Evolutionary conservation across 2,888 invertebrate genomes (phyloP), one percentile per base, ranked within the genome.

Genomic region (Emmelina monodactyla): DNA sequence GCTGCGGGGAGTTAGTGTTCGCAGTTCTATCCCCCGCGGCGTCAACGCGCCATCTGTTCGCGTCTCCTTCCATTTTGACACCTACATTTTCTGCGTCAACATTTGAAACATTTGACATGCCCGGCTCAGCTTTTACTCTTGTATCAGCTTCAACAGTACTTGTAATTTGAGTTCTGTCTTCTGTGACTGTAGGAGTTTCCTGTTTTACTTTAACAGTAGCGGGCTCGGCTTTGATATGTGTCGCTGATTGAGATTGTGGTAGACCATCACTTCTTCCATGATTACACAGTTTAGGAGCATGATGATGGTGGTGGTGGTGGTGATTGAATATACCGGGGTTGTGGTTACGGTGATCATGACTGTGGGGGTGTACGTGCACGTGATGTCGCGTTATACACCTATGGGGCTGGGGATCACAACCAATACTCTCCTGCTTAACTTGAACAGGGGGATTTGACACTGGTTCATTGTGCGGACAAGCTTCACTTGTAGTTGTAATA

Each of bases 191-290:
- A 16, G 40, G 39, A 16, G 45, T 31, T 47, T 71, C 71, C 35
- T 60, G 57, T 48, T 73, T 75, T 2, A 73, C 51, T 37, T 44
- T 46, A 13, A 51, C 33, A 14, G 42, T 39, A 12, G 46, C 51
- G 5, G 66, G 66, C 40, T 76, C 76, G 32, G 62, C 57, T 48
- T 78, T 76, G 4, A 75, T 55, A n/a, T n/a, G n/a, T n/a, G n/a
- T n/a, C n/a, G n/a, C n/a, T n/a, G n/a, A n/a, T 41, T 56, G 56
- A 4, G 29, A 12, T 11, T 5, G 13, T 14, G 29, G 12, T 4
- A 14, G 14, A 29, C 14, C 29, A 25, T 45, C 43, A 37, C 43
- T 37, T 34, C 42, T 45, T 28, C 44, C 52, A 28, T 53, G 55
- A 15, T 47, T 37, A 42, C 48, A 49, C 28, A 48, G 51, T 35